Evolutionary conservation across 2,888 invertebrate species (phyloP), one percentile per base, ranked within the genome.

Genomic region (Bombyx huttoni): DNA sequence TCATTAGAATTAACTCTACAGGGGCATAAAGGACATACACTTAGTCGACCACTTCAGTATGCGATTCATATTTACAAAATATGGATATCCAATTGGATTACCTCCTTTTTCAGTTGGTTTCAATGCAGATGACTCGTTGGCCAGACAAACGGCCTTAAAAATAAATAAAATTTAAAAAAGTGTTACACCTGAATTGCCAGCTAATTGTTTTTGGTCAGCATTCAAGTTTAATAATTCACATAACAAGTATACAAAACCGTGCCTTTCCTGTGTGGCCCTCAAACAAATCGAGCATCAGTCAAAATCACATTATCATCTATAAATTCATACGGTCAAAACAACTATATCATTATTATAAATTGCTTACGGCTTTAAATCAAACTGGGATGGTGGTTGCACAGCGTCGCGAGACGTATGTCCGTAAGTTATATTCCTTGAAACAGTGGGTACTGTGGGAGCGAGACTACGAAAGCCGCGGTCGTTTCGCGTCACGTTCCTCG

Each of bases 391-490:
- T 40, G 48, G 54, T 57, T 59, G 73, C 73, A 73, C 74, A 71
- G 76, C 64, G 63, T 64, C 58, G 69, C 67, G 74, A 68, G 73
- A 74, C 66, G 62, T 64, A 61, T 56, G 64, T 73, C 74, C 66
- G 62, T 64, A 61, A 55, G 64, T 73, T 76, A 76, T 81, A 83
- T 81, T 84, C 82, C 82, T 81, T 81, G 81, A 78, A 78, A 70
- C 60, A 34, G 51, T 53, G 49, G n/a, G 35, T 47, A 47, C 47
- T 49, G 53, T 45, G 54, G 49, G 53, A 13, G 50, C 47, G 57
- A 52, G 83, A 91, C 92, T 94, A 94, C 91, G 93, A 93, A 67
- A 94, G 91, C 59, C 94, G 91, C 76, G 94, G 92, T 74, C 94
- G 90, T 82, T 94, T 94, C 58, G 92, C 90, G 68, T 91, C 90